Base-by-base conservation (phyloP, 2,888 invertebrate species). In the Heliconius cydno region DNA sequence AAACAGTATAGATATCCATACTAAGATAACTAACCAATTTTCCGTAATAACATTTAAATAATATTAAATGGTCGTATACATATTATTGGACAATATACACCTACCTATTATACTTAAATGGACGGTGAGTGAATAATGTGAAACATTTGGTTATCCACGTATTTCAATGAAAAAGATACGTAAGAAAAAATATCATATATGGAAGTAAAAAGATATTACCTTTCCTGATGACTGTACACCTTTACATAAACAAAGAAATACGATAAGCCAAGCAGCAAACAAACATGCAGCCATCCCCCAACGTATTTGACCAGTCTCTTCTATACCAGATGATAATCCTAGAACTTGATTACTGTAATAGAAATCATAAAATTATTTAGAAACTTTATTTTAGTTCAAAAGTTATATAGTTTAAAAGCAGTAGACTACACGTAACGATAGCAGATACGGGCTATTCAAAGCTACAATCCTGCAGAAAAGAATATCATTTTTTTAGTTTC, bases 151-250 rank as follows among this genome's bases (percentile, higher is more conserved):
- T 0, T 4, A 52, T 19, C 19, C 15, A 52, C 5, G 6, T 19
- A 52, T 19, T 1, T 19, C 19, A 19, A 2, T 2, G 22, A 57
- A 57, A 22, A 22, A 63, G 12, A 13, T 25, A 3, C 0, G 13
- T 63, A 13, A 63, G 25, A 63, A 63, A 63, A 60, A 25, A 63
- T 4, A 2, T 63, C 15, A 65, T 65, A 30, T 30, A 28, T 28
- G 1, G 15, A 65, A 60, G 2, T 74, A n/a, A 19, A 28, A 9
- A 46, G 28, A 41, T 41, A 41, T 65, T 46, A 94, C 96, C 95
- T 97, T 97, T 85, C 97, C 97, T 30, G 97, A 97, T 81, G 97
- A 97, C 90, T 97, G 97, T 19, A 97, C 97, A 52, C 97, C 97
- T 92, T 97, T 97, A 91, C 97, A 97, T 67, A 97, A 95, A 86